phyloP scores from a whole-genome alignment of 2,797 vertebrate genomes.

The Sitta carolinensis region DNA sequence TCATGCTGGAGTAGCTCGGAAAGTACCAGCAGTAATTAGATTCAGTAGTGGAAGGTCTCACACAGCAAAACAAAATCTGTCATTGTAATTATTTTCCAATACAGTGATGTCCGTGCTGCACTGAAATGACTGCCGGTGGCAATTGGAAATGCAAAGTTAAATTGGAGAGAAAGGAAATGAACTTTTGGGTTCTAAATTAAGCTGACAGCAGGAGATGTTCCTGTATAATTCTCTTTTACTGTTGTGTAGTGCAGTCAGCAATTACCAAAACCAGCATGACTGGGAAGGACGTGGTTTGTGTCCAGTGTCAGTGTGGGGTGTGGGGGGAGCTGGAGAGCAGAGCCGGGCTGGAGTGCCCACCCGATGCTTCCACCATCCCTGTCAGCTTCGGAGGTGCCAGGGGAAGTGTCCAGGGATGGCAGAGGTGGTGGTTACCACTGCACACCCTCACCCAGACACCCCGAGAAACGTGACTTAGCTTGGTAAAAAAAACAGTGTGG shows the following conservation, averaged over 20 bases:
- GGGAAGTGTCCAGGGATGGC: background rate
- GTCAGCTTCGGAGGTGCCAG: background rate
- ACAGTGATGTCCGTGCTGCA: rapidly evolving
- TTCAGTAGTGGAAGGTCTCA: constrained; percentile 13
- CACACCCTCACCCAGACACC: background rate
- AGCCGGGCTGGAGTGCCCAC: background rate
- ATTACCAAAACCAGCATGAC: rapidly evolving
- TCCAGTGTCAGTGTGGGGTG: rapidly evolving
- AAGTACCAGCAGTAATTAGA: constrained; percentile 59
- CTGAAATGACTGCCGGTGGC: background rate
- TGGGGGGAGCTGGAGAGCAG: rapidly evolving
- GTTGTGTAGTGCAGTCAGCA: background rate
- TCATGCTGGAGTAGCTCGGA: background rate
- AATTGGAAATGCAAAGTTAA: background rate
- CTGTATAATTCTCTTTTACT: background rate
- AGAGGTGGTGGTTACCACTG: background rate
- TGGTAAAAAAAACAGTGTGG: background rate
- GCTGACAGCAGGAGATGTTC: background rate
- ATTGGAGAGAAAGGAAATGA: constrained; percentile 18
- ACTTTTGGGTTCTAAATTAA: background rate
- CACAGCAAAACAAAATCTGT: constrained; percentile 52
- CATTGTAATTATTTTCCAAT: constrained; percentile 48
- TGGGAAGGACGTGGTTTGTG: rapidly evolving
- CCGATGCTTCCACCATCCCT: background rate
- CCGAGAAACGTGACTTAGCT: background rate